Evolutionary conservation across 2,888 invertebrate genomes (phyloP).

Genomic region (Tethea ocularis): DNA sequence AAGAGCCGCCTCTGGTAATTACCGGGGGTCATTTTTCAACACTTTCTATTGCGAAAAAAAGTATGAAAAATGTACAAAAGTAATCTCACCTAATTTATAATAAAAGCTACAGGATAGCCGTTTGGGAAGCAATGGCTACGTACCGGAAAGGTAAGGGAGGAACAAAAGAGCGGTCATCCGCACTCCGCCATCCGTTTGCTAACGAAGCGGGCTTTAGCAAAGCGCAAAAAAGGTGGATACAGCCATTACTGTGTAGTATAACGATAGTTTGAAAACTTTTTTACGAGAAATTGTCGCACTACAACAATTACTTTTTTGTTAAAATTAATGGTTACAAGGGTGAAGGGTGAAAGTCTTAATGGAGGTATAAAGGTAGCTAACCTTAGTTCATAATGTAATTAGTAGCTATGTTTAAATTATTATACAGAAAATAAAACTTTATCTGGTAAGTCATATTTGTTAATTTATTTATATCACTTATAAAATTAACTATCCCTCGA

Average conservation of each 20-base stretch:
- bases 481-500: no score
- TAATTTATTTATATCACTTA: no score
- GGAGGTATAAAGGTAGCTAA: no score
- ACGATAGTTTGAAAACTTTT: slow-evolving; percentile 23
- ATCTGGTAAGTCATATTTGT: no score
- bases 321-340: background rate
- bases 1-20: slow-evolving; percentile 41
- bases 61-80: slow-evolving; percentile 1
- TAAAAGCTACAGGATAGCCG: slow-evolving; percentile 47
- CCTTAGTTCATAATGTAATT: no score
- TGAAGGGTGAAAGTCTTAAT: background rate
- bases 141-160: slow-evolving; percentile 37
- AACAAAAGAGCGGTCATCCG: slow-evolving; percentile 47
- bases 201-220: slow-evolving; percentile 42
- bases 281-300: slow-evolving; percentile 3
- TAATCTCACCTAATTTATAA: slow-evolving; percentile 37
- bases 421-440: no score
- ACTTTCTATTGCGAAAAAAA: slow-evolving; percentile 1
- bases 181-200: slow-evolving; percentile 32
- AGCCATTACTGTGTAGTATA: slow-evolving; percentile 40
- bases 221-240: slow-evolving; percentile 36
- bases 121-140: slow-evolving; percentile 38
- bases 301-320: background rate
- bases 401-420: no score
- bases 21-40: slow-evolving; percentile 7